Base-by-base conservation (phyloP, 1,140 invertebrate species). In the Holcopasites calliopsidis region DNA sequence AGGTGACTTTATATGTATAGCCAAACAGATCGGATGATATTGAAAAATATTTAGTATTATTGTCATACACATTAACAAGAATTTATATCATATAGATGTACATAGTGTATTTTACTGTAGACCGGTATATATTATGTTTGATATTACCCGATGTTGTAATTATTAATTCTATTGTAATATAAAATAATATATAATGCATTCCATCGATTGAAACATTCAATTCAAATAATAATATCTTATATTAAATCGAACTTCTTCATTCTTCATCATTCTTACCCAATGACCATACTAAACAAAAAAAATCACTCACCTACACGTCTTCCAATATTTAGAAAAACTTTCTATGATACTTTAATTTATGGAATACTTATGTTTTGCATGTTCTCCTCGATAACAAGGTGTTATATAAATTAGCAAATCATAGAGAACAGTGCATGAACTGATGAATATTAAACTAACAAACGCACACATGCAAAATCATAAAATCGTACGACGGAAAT, bases 31-130 rank as follows among this genome's bases (percentile, higher is more conserved):
- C 40, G 13, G 55, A 71, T 50, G 26, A 21, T 71, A 31, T 66
- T 40, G 55, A 50, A 18, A 79, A 68, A 60, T 73, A 70, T 70
- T 73, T 76, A 55, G 49, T 61, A 81, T 77, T 83, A 76, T 70
- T 23, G 21, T 77, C 72, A 77, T 61, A 31, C 21, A 79, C n/a
- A n/a, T n/a, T 54, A 57, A 71, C 28, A 38, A 70, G 47, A 84
- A 26, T 75, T 60, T 77, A 76, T 77, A 61, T 65, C 44, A 64
- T 68, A 55, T 85, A 64, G 65, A 69, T 88, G 84, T 89, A 88
- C 70, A 89, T 87, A 88, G 80, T 88, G 79, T 88, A 90, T 85
- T 79, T 87, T 86, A 81, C 80, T 82, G 66, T 80, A 80, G 72
- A 75, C 40, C 60, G 77, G 70, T 86, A 68, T 77, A 77, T 76